Percentiles rank a stretch among this genome's conserved stretches.
phyloP scores from a whole-genome alignment of 2,797 vertebrate species.

The Naso thynnoides region DNA sequence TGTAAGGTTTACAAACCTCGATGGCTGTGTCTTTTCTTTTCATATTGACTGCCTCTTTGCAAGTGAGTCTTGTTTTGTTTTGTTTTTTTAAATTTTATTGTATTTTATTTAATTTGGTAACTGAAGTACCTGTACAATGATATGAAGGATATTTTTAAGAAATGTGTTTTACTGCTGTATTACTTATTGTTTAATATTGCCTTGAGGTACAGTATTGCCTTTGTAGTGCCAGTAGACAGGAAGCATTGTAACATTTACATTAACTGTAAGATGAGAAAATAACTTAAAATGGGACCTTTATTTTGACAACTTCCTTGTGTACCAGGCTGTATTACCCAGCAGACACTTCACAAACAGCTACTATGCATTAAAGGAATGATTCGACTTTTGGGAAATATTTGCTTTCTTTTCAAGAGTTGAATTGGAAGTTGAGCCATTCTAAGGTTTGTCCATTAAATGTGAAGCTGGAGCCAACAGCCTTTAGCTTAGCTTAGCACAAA shows the following conservation, averaged over 20 bases:
- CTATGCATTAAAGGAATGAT: conserved; percentile 22
- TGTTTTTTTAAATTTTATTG: too few species aligned
- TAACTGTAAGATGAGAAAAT: conserved; percentile 21
- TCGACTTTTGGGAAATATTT: conserved; percentile 14
- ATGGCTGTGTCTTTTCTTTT: conserved; percentile 57
- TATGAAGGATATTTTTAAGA: conserved; percentile 53
- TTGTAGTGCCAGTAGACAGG: conserved; percentile 47
- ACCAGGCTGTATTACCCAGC: not conserved
- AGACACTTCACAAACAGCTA: conserved; percentile 13
- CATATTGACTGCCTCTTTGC: conserved; percentile 57
- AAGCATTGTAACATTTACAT: conserved; percentile 42
- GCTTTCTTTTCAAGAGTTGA: conserved; percentile 1
- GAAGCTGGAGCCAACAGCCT: not conserved
- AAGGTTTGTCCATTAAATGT: not conserved
- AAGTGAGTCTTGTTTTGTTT: conserved; percentile 53
- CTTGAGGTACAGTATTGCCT: conserved; percentile 60
- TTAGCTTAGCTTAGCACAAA: conserved; percentile 19
- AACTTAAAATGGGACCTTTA: conserved; percentile 17
- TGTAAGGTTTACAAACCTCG: conserved; percentile 69
- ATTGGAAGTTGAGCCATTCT: not conserved
- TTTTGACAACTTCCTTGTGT: conserved; percentile 26
- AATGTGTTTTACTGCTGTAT: conserved; percentile 45
- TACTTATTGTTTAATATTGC: conserved; percentile 41
- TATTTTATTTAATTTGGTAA: conserved; percentile 74
- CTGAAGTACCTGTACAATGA: conserved; percentile 64